Conservation (phyloP, 2,797 vertebrate species). For the Cheracebus regulus region DNA sequence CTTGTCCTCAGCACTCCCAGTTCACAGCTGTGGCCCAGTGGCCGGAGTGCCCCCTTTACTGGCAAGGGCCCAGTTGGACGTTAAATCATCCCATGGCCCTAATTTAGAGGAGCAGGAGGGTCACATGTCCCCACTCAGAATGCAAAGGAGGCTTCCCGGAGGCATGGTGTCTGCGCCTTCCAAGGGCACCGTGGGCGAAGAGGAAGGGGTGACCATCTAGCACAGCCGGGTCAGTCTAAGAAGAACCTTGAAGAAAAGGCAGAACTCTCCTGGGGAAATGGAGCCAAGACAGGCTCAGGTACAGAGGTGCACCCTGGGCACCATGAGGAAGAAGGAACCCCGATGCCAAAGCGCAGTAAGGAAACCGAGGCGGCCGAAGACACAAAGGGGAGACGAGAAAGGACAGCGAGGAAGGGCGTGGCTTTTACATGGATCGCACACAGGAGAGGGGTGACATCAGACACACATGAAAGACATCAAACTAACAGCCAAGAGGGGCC, state of each 20-base stretch:
- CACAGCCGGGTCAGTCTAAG: too few species aligned
- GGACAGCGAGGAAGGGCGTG: background rate
- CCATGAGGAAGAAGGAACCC: background rate
- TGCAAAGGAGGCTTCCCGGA: background rate
- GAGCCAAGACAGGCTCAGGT: background rate
- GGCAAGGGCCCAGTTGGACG: rapidly evolving
- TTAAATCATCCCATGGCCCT: too few species aligned
- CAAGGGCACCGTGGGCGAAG: too few species aligned
- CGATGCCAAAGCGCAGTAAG: background rate
- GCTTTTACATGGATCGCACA: too few species aligned
- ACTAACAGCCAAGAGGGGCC: background rate
- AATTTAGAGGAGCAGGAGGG: background rate
- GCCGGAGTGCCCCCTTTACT: rapidly evolving
- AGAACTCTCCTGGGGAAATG: background rate
- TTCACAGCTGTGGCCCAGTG: background rate
- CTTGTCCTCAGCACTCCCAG: rapidly evolving
- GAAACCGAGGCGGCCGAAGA: background rate
- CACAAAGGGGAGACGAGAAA: too few species aligned
- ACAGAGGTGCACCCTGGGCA: background rate
- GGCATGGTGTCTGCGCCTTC: background rate
- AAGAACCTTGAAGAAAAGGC: background rate
- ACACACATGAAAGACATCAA: too few species aligned
- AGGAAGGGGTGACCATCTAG: rapidly evolving
- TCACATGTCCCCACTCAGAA: background rate
- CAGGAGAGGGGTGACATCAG: background rate